A percentile compares a stretch with the other conserved stretches of the same genome.
Evolutionary conservation across 35 echinoderm and acorn worm species (phyloP).

Genomic region (Apostichopus japonicus): DNA sequence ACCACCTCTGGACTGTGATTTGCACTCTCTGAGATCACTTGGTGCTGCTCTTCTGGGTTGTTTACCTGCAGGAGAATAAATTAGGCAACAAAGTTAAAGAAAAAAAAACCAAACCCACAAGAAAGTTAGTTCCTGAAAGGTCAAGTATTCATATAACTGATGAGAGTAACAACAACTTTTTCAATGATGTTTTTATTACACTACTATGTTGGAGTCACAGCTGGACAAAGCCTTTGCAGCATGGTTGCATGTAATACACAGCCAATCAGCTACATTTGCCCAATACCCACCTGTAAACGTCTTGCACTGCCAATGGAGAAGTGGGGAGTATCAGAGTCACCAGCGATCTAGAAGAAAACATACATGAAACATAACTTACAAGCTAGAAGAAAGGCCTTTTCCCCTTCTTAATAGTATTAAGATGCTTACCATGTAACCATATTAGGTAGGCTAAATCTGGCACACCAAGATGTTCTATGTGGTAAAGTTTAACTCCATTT

Average conservation of each 20-base stretch:
- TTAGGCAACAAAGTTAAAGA: too few relatives aligned
- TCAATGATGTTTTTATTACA: background rate
- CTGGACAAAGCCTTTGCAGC: too few relatives aligned
- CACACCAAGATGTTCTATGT: background rate
- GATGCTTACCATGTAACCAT: too few relatives aligned
- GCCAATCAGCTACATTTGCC: too few relatives aligned
- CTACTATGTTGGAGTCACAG: too few relatives aligned
- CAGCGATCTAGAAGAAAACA: conserved; percentile 63
- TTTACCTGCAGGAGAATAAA: conserved; percentile 32
- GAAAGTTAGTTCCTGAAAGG: too few relatives aligned
- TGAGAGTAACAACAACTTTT: background rate
- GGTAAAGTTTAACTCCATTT: too few relatives aligned
- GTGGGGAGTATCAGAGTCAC: conserved; percentile 67
- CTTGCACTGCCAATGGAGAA: conserved; percentile 62
- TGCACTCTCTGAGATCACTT: conserved; percentile 61
- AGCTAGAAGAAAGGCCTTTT: background rate
- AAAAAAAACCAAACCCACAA: background rate
- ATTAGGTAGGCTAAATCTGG: too few relatives aligned
- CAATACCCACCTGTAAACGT: conserved; percentile 23
- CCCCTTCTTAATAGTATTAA: too few relatives aligned
- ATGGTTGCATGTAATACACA: too few relatives aligned
- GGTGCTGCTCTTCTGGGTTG: conserved; percentile 42
- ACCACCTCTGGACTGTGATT: conserved; percentile 77
- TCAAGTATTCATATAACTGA: background rate
- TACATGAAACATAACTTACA: too few relatives aligned